Conservation (phyloP, 1,140 invertebrate species). For the Periplaneta americana region DNA sequence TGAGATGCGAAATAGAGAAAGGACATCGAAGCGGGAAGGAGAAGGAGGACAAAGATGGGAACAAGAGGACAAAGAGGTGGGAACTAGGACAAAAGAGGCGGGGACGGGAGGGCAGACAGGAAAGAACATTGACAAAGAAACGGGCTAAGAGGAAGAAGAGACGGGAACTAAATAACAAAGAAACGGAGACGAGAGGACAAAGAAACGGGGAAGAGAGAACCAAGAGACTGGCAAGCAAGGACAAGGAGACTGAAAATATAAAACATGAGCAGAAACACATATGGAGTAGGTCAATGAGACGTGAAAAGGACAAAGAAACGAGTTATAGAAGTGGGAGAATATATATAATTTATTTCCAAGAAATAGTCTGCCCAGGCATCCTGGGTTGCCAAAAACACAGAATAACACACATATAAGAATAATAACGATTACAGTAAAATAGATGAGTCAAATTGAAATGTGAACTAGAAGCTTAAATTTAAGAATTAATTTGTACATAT, state of each 20-base stretch:
- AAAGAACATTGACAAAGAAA: neutral
- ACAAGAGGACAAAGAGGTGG: neutral
- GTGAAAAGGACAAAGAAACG: neutral
- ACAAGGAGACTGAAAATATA: no score
- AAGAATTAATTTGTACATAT: no score
- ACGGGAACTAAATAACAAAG: neutral
- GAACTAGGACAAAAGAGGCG: no score
- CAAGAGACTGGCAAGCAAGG: neutral
- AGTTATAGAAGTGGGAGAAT: neutral
- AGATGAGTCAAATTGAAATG: no score
- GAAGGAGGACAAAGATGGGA: neutral
- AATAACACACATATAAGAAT: no score
- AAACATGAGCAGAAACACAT: neutral
- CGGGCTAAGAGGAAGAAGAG: neutral
- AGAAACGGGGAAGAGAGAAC: neutral
- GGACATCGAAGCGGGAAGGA: neutral
- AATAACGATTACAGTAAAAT: no score
- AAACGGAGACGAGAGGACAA: neutral
- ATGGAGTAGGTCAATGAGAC: neutral
- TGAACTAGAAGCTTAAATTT: no score
- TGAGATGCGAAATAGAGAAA: neutral
- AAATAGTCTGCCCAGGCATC: no score
- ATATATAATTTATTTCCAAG: no score
- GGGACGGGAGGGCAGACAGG: neutral
- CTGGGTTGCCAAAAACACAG: no score